A percentile compares a stretch with the other conserved stretches of the same genome.
phyloP scores from a whole-genome alignment of 2,888 invertebrate species.

The Falcaria lacertinaria region DNA sequence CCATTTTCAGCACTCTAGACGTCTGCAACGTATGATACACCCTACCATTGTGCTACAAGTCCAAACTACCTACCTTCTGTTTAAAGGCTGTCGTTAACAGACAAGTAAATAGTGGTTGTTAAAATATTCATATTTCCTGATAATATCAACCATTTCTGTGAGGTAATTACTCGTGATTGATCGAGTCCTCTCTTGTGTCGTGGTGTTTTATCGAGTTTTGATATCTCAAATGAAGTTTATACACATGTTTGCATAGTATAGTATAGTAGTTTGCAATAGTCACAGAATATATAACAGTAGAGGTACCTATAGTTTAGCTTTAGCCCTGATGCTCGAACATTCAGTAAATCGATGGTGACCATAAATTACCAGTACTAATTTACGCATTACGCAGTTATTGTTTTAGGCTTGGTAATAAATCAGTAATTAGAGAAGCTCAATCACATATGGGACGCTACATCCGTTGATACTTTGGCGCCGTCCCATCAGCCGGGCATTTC shows the following conservation, averaged over 20 bases:
- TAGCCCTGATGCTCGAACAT: too few species aligned
- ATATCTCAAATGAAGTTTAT: conserved; percentile 1
- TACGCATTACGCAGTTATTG: too few species aligned
- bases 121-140: conserved; percentile 62
- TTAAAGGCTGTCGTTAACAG: conserved; percentile 12
- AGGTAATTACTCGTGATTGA: conserved; percentile 64
- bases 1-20: conserved; percentile 5
- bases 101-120: conserved; percentile 43
- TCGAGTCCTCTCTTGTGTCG: conserved; percentile 44
- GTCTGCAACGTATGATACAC: neutral
- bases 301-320: too few species aligned
- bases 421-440: too few species aligned
- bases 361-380: too few species aligned
- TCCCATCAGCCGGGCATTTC: too few species aligned
- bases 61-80: conserved; percentile 11
- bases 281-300: too few species aligned
- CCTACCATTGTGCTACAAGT: conserved; percentile 7
- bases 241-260: neutral
- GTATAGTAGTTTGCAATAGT: neutral
- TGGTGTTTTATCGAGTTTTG: conserved; percentile 19
- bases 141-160: conserved; percentile 54
- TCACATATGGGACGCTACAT: too few species aligned
- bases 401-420: too few species aligned
- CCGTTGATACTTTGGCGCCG: too few species aligned
- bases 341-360: too few species aligned